Percentiles rank a stretch among this genome's conserved stretches.
Evolutionary conservation across 2,888 invertebrate species (phyloP).

Genomic region (Nemotelus nigrinus): DNA sequence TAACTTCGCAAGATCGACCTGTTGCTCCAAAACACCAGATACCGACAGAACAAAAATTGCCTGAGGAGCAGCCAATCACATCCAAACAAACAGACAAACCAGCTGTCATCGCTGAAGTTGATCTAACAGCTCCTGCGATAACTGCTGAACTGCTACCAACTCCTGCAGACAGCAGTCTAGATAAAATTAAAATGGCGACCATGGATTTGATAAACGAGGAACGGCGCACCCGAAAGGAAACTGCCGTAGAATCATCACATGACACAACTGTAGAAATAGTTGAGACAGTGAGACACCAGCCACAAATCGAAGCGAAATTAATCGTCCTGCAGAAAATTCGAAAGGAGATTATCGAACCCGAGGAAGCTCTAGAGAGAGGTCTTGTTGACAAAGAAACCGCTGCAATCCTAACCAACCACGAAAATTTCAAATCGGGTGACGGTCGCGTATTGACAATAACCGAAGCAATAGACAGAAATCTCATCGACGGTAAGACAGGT

Average conservation of each 20-base stretch:
- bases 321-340: conserved; percentile 82
- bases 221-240: conserved; percentile 66
- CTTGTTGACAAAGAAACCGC: conserved; percentile 82
- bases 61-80: too few relatives aligned
- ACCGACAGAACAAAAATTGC: too few relatives aligned
- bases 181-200: conserved; percentile 60
- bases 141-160: conserved; percentile 44
- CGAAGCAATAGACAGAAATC: conserved; percentile 77
- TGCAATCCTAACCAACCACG: conserved; percentile 72
- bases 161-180: conserved; percentile 63
- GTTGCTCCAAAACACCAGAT: too few relatives aligned
- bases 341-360: conserved; percentile 77
- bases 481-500: conserved; percentile 79
- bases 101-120: too few relatives aligned
- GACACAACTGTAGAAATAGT: conserved; percentile 73
- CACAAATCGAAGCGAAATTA: conserved; percentile 73
- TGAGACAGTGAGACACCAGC: conserved; percentile 67
- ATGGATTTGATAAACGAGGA: conserved; percentile 66
- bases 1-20: too few relatives aligned
- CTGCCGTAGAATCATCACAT: conserved; percentile 74
- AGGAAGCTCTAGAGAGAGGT: conserved; percentile 81
- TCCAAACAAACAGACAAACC: too few relatives aligned
- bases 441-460: conserved; percentile 75
- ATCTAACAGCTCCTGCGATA: too few relatives aligned
- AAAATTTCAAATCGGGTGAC: conserved; percentile 68